Percentiles rank a stretch among this genome's conserved stretches.
These are phyloP conservation scores for Poecilia picta DNA, from an alignment of 2,797 vertebrate genomes.

Conservation along the genomic window DNA sequence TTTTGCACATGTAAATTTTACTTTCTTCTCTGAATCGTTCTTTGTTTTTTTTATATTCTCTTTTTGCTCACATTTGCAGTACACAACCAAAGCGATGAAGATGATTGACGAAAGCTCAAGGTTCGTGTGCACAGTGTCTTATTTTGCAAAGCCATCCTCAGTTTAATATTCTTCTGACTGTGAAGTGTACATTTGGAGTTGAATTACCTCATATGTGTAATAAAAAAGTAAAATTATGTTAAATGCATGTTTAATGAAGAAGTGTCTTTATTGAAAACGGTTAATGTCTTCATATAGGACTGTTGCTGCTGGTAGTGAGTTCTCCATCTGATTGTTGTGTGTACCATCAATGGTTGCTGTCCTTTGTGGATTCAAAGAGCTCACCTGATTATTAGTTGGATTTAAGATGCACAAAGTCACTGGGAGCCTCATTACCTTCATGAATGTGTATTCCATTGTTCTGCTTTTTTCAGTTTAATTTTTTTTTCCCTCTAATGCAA, in stretches of 20 bases:
- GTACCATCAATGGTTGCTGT: slow-evolving; percentile 47
- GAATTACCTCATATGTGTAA: neutral
- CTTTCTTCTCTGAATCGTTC: neutral
- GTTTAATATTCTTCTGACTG: neutral
- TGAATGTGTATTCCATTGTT: slow-evolving; percentile 72
- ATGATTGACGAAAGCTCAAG: neutral
- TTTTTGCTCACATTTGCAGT: neutral
- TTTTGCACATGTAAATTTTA: neutral
- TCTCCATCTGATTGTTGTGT: slow-evolving; percentile 43
- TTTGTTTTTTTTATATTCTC: neutral
- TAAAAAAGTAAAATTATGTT: neutral
- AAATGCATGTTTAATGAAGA: slow-evolving; percentile 3
- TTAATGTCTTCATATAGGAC: slow-evolving; percentile 26
- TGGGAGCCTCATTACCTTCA: slow-evolving; percentile 79
- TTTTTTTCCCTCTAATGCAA: slow-evolving; percentile 24
- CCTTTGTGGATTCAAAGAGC: slow-evolving; percentile 64
- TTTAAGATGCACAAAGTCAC: slow-evolving; percentile 73
- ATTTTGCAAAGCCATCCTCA: neutral
- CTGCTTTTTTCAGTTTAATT: slow-evolving; percentile 49
- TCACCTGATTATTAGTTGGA: slow-evolving; percentile 78
- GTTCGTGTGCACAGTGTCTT: neutral
- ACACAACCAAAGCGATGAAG: neutral
- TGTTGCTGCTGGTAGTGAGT: slow-evolving; percentile 25
- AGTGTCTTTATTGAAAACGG: slow-evolving; percentile 19
- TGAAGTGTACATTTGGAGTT: neutral